Evolutionary conservation across 92 coral and sea anemone species (phyloP).

Genomic region (Epizoanthus rinbou): DNA sequence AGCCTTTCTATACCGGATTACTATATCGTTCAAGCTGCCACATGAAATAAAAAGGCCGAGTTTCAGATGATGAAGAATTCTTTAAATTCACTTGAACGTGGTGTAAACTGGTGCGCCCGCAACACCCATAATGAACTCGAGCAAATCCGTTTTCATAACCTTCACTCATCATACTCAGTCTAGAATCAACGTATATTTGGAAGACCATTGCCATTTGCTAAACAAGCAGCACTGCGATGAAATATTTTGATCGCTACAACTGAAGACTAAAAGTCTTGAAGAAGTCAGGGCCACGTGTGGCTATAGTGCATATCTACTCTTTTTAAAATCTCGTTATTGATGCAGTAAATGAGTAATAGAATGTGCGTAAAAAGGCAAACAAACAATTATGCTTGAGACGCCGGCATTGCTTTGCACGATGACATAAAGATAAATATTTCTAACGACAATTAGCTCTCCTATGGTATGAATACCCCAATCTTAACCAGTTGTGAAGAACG

Average conservation of each 20-base stretch:
- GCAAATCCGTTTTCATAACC: neutral
- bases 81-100: neutral
- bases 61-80: constrained; percentile 11
- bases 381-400: neutral
- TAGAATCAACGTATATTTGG: no score
- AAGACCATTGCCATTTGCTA: neutral
- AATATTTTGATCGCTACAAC: neutral
- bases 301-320: neutral
- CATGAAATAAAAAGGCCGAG: neutral
- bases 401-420: neutral
- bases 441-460: neutral
- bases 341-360: constrained; percentile 26
- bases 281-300: no score
- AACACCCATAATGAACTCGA: neutral
- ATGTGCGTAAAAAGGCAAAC: constrained; percentile 24
- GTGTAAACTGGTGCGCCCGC: neutral
- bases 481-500: neutral
- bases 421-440: neutral
- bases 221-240: neutral
- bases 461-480: constrained; percentile 13
- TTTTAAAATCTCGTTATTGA: neutral
- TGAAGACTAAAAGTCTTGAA: neutral
- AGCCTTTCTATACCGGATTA: neutral
- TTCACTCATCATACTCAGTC: no score
- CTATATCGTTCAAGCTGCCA: neutral